A percentile compares a stretch with the other conserved stretches of the same genome.
Evolutionary conservation across 1,140 invertebrate genomes (phyloP).

Genomic region (Meloidogyne hapla): DNA sequence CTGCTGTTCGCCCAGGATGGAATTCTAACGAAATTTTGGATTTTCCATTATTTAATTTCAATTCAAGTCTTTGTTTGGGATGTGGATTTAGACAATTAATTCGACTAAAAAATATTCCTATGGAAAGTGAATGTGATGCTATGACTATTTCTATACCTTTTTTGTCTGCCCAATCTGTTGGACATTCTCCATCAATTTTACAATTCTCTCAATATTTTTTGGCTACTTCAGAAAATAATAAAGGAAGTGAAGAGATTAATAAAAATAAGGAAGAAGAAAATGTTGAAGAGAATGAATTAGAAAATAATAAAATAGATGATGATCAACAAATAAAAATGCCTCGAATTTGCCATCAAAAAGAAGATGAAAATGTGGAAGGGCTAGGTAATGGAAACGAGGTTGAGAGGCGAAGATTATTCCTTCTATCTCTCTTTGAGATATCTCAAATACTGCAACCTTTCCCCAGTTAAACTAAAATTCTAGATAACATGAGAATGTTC

Average conservation of each 20-base stretch:
- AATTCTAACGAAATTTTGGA: background rate
- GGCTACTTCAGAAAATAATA: background rate
- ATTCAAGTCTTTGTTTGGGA: slow-evolving; percentile 13
- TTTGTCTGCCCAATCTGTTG: background rate
- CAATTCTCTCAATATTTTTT: slow-evolving; percentile 16
- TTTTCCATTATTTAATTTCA: background rate
- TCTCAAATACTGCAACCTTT: too few species aligned
- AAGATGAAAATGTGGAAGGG: background rate
- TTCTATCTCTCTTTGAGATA: too few species aligned
- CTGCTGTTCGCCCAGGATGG: background rate
- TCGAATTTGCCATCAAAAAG: slow-evolving; percentile 8
- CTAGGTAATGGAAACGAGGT: too few species aligned
- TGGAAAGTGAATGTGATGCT: slow-evolving; percentile 3
- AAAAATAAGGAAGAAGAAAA: background rate
- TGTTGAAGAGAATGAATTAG: background rate
- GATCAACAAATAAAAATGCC: background rate
- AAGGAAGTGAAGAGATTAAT: too few species aligned
- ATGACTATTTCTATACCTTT: slow-evolving; percentile 6
- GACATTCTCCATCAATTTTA: background rate
- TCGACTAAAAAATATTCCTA: background rate
- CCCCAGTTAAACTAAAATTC: too few species aligned
- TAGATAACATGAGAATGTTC: too few species aligned
- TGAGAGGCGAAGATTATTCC: too few species aligned
- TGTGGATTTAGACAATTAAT: slow-evolving; percentile 23
- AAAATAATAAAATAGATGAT: background rate